These are phyloP conservation scores for Drosophila birchii DNA, from an alignment of 2,888 invertebrate species.

Conservation along the genomic window DNA sequence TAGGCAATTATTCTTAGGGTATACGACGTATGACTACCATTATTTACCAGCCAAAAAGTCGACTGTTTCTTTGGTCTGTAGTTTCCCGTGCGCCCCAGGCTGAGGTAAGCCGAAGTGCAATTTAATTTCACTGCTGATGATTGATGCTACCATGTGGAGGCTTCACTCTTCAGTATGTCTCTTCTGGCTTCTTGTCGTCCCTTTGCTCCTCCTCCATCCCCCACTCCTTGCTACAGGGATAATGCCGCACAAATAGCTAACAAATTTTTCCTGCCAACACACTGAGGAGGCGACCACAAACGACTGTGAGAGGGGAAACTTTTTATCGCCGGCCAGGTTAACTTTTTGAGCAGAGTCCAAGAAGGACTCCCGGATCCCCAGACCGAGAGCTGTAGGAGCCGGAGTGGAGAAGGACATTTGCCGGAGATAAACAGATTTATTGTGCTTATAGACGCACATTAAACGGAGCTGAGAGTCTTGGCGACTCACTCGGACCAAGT, in stretches of 20 bases:
- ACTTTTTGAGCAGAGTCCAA: constrained; percentile 33
- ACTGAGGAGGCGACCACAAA: constrained; percentile 46
- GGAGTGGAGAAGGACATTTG: constrained; percentile 51
- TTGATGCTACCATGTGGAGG: constrained; percentile 38
- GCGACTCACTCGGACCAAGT: constrained; percentile 10
- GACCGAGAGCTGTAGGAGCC: constrained; percentile 15
- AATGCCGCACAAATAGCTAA: constrained; percentile 57
- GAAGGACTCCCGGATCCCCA: constrained; percentile 49
- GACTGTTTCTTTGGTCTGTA: constrained; percentile 1
- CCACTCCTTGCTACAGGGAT: constrained; percentile 22
- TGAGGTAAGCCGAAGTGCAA: constrained; percentile 31
- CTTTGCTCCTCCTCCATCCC: not conserved
- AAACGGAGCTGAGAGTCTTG: constrained; percentile 31
- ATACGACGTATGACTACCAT: not conserved
- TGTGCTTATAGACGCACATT: constrained; percentile 63
- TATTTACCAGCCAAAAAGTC: not conserved
- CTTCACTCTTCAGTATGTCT: constrained; percentile 18
- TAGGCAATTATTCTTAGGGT: not conserved
- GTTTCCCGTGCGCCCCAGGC: constrained; percentile 12
- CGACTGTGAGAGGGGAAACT: constrained; percentile 44
- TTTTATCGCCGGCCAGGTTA: constrained; percentile 65
- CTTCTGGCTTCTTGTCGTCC: constrained; percentile 11
- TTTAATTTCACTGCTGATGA: constrained; percentile 52
- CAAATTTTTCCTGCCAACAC: constrained; percentile 56
- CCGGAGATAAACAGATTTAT: constrained; percentile 78